Conservation (phyloP, 92 coral and sea anemone species). For the Palythoa grandiflora region DNA sequence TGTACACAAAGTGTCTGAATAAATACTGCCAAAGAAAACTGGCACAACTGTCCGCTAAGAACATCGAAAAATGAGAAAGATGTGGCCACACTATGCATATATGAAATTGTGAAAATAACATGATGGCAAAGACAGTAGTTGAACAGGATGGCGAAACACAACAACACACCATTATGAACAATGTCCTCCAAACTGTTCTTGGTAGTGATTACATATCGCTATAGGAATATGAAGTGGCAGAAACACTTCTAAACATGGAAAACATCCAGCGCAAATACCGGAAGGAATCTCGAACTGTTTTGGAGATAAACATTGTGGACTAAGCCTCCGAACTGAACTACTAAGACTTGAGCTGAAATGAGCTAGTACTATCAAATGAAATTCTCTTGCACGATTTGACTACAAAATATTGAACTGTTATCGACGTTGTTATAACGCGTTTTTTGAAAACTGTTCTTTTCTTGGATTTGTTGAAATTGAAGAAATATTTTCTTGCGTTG, state of each 20-base stretch:
- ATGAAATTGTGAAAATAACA: conserved; percentile 21
- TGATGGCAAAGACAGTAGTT: conserved; percentile 10
- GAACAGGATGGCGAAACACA: conserved; percentile 8
- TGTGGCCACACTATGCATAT: conserved; percentile 48
- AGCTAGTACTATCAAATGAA: background rate
- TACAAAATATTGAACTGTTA: background rate
- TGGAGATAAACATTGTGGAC: conserved; percentile 3
- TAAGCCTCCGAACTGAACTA: background rate
- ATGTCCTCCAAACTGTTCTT: conserved; percentile 14
- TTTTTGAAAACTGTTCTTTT: background rate
- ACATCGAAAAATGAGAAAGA: conserved; percentile 41
- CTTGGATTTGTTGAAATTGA: conserved; percentile 3
- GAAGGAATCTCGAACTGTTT: conserved; percentile 5
- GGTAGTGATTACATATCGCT: conserved; percentile 15
- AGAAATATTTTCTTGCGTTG: background rate
- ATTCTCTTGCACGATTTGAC: background rate
- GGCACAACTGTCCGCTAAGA: conserved; percentile 44
- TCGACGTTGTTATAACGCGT: background rate
- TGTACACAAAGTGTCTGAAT: conserved; percentile 45
- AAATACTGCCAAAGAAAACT: conserved; percentile 30
- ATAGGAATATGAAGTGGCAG: conserved; percentile 1
- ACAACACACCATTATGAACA: conserved; percentile 7
- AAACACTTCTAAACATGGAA: conserved; percentile 13
- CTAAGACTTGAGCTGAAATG: background rate
- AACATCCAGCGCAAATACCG: background rate